These are phyloP conservation scores for Meandrusa payeni DNA, from an alignment of 2,888 invertebrate species.

Conservation along the genomic window DNA sequence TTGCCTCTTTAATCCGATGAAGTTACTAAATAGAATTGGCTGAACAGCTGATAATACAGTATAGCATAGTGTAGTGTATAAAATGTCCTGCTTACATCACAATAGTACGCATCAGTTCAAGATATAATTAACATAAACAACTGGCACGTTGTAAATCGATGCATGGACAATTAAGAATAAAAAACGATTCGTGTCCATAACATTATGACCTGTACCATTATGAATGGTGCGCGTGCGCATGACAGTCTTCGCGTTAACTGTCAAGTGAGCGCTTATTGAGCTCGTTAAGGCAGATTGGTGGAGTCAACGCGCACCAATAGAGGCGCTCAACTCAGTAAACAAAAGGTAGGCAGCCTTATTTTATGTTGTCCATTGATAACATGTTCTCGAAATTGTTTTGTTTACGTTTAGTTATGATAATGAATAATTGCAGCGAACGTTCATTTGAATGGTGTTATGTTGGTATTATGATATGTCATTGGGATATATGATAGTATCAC, in stretches of 20 bases:
- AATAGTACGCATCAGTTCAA: too few species aligned
- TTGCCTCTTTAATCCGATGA: too few species aligned
- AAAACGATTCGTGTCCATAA: conserved; percentile 7
- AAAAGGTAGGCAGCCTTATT: conserved; percentile 4
- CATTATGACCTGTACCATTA: conserved; percentile 4
- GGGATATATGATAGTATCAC: too few species aligned
- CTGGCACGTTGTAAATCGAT: not conserved
- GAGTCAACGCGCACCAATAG: conserved; percentile 26
- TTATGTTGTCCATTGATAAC: conserved; percentile 1
- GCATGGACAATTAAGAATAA: not conserved
- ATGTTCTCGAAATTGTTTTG: conserved; percentile 9
- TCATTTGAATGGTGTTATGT: too few species aligned
- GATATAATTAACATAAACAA: conserved; percentile 1
- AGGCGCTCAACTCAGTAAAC: conserved; percentile 8
- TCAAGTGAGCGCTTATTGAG: conserved; percentile 56
- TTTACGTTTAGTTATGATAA: conserved; percentile 7
- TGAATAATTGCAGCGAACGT: too few species aligned
- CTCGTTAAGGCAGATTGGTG: conserved; percentile 48
- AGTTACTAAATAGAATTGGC: too few species aligned
- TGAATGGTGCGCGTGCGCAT: conserved; percentile 33
- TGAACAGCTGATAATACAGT: too few species aligned
- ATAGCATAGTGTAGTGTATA: too few species aligned
- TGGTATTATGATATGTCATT: too few species aligned
- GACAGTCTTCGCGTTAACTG: conserved; percentile 47
- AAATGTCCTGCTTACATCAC: too few species aligned